Evolutionary conservation across 2,113 vertebrate species (phyloP), one percentile per base, ranked within the genome.

Genomic region (Neopipo cinnamomea): DNA sequence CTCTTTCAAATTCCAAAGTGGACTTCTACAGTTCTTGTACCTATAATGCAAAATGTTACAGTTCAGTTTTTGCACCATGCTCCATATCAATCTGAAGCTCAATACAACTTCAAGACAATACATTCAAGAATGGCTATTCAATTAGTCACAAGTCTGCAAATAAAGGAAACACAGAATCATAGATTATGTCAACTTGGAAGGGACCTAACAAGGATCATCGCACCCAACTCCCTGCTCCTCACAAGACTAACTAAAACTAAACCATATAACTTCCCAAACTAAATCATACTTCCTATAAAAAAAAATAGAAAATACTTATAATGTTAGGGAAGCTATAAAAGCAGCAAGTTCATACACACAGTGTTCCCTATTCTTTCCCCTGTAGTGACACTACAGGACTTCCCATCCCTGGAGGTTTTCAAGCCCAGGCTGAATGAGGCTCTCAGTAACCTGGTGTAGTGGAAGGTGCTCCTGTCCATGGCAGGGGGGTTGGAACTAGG

Each of bases 21-120:
- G 93, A 89, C 77, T 97, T 96, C 97, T 93, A 96, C 76, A 82
- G 95, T 94, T 97, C 97, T 95, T 95, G 96, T 82, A 98, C 97
- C 98, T 98, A 95, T 74, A 97, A 98, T 30, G 88, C 68, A 98
- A 98, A 98, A 98, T 28, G 96, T 53, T 59, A 82, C 39, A 91
- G 72, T 97, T 97, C 91, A 97, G 94, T 96, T 92, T 85, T 96
- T 90, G 63, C 71, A 96, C 23, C 55, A 71, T 30, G 49, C 37
- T 77, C 28, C 19, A 59, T 24, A 82, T 3, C 20, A 56, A 76
- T 27, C 47, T 79, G 17, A 59, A 91, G 41, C 21, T 55, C 44
- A 59, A 30, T 6, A 23, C 9, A 41, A 56, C 62, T 85, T 68
- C 21, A 53, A 67, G 67, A 21, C 2, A 5, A 41, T 4, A 67